Conservation (phyloP, 2,113 vertebrate genomes). For the Carassius auratus region DNA sequence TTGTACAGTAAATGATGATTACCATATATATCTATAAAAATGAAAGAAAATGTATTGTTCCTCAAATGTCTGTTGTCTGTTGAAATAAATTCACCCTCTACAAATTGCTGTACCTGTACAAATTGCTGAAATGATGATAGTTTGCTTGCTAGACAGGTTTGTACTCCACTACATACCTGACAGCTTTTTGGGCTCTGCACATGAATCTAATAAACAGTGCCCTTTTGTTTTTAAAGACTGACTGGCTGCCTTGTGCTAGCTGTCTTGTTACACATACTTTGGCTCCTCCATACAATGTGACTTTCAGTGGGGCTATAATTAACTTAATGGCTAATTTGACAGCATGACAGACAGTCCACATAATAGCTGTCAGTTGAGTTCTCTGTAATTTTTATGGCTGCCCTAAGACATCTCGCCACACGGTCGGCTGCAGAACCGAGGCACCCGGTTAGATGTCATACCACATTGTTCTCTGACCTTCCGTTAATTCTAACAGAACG, state of each 20-base stretch:
- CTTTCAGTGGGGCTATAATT: constrained; percentile 61
- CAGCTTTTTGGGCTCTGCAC: constrained; percentile 63
- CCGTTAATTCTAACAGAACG: constrained; percentile 12
- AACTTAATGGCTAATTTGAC: constrained; percentile 59
- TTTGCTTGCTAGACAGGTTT: constrained; percentile 49
- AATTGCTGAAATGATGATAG: constrained; percentile 47
- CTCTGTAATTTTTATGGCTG: constrained; percentile 43
- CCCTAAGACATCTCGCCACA: constrained; percentile 29
- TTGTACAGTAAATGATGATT: neutral
- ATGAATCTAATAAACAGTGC: constrained; percentile 66
- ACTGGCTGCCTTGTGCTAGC: constrained; percentile 60
- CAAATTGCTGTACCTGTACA: constrained; percentile 50
- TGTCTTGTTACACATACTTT: constrained; percentile 60
- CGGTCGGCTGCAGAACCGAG: constrained; percentile 12
- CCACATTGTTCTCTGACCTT: constrained; percentile 23
- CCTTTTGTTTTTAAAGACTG: constrained; percentile 62
- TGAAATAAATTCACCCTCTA: constrained; percentile 20
- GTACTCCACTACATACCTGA: constrained; percentile 59
- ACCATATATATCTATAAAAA: constrained; percentile 37
- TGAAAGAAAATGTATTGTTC: constrained; percentile 35
- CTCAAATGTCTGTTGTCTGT: constrained; percentile 30
- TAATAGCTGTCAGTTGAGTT: constrained; percentile 62
- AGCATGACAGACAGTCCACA: constrained; percentile 58
- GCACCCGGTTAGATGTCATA: constrained; percentile 7
- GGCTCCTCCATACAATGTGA: constrained; percentile 49